These are phyloP conservation scores for Aspiorhynchus laticeps DNA, from an alignment of 2,113 vertebrate genomes.

Conservation along the genomic window DNA sequence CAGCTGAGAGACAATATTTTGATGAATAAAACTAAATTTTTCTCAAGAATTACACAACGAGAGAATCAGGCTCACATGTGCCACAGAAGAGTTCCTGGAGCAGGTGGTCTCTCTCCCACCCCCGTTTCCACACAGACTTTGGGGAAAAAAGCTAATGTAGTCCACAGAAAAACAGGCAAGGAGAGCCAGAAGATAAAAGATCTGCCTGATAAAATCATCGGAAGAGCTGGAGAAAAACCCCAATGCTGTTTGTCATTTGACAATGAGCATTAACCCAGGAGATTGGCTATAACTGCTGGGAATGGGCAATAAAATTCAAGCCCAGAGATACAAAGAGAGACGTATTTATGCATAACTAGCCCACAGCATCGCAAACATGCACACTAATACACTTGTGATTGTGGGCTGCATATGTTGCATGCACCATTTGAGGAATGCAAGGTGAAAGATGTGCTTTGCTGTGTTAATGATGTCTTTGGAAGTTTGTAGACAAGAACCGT, in stretches of 20 bases:
- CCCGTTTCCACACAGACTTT: constrained; percentile 9
- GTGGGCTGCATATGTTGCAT: background rate
- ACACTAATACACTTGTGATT: background rate
- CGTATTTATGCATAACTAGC: constrained; percentile 10
- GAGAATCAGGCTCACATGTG: constrained; percentile 22
- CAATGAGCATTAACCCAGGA: constrained; percentile 25
- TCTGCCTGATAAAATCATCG: constrained; percentile 13
- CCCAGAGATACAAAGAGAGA: constrained; percentile 8
- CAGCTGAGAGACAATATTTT: constrained; percentile 40
- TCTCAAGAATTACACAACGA: constrained; percentile 30
- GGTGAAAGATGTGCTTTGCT: constrained; percentile 28
- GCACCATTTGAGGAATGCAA: background rate
- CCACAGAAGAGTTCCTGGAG: constrained; percentile 15
- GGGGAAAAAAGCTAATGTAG: constrained; percentile 8
- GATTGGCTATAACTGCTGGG: constrained; percentile 29
- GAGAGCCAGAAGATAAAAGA: constrained; percentile 36
- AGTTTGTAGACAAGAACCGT: background rate
- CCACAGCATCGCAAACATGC: background rate
- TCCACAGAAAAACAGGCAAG: background rate
- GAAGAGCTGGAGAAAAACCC: background rate
- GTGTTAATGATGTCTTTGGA: background rate
- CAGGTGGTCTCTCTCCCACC: constrained; percentile 40
- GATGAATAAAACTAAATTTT: constrained; percentile 47
- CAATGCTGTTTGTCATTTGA: constrained; percentile 21
- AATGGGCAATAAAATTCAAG: constrained; percentile 20